These are phyloP conservation scores for Camponotus pennsylvanicus DNA, from an alignment of 1,140 invertebrate species.

Conservation along the genomic window DNA sequence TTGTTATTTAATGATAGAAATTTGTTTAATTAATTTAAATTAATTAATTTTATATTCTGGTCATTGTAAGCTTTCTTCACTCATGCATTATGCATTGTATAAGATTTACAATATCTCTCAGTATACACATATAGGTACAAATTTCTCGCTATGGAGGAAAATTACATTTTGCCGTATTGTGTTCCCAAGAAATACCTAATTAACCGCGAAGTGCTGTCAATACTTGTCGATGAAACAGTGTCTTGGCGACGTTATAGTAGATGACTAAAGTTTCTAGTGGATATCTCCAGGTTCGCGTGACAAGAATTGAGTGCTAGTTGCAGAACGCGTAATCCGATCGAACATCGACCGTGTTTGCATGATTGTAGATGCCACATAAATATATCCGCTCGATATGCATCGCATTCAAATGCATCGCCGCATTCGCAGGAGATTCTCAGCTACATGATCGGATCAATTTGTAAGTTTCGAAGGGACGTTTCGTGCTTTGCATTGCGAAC, in stretches of 20 bases:
- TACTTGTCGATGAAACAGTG: constrained; percentile 16
- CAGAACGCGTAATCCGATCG: constrained; percentile 35
- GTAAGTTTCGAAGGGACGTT: constrained; percentile 49
- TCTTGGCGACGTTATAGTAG: constrained; percentile 22
- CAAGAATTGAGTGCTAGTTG: constrained; percentile 43
- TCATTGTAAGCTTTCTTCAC: not conserved
- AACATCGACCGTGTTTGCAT: constrained; percentile 45
- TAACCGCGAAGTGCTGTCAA: constrained; percentile 41
- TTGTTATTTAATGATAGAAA: not conserved
- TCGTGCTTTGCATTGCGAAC: constrained; percentile 54
- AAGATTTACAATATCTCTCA: not conserved
- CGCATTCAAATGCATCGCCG: constrained; percentile 28
- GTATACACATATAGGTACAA: not conserved
- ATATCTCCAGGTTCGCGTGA: constrained; percentile 27
- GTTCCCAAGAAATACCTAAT: constrained; percentile 32
- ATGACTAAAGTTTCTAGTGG: constrained; percentile 47
- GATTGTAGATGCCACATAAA: constrained; percentile 48
- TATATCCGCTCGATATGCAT: constrained; percentile 41
- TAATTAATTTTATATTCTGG: not conserved
- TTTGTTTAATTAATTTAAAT: constrained; percentile 3
- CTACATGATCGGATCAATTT: constrained; percentile 48
- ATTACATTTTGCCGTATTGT: not conserved
- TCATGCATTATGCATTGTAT: not conserved
- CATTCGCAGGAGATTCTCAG: constrained; percentile 14
- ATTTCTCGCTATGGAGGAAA: not conserved